Conservation (phyloP, 2,113 vertebrate genomes). For the Regulus satrapa region DNA sequence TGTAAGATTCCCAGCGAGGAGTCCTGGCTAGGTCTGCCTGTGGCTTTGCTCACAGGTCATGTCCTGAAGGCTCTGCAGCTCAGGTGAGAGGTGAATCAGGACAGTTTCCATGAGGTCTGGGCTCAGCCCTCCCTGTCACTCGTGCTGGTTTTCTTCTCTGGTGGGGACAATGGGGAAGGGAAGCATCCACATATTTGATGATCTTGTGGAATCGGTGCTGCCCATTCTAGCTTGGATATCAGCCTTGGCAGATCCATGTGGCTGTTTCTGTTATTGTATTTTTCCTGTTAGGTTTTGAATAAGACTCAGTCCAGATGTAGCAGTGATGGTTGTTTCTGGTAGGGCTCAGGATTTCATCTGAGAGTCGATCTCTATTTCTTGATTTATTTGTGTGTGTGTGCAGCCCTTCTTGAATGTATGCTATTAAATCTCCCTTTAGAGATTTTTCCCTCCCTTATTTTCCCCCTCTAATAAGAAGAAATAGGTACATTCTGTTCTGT, state of each 20-base stretch:
- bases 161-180: not conserved
- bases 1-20: not conserved
- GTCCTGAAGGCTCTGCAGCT: not conserved
- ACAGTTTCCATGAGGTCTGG: not conserved
- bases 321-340: not conserved
- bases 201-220: not conserved
- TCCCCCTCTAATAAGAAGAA: slow-evolving; percentile 25
- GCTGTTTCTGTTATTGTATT: not conserved
- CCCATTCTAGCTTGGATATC: not conserved
- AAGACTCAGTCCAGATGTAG: not conserved
- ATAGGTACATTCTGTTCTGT: slow-evolving; percentile 46
- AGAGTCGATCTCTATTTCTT: not conserved
- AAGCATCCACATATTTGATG: not conserved
- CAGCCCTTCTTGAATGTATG: not conserved
- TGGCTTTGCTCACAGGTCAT: not conserved
- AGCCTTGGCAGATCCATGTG: not conserved
- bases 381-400: not conserved
- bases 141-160: fast-evolving
- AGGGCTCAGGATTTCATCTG: not conserved
- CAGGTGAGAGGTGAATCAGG: not conserved
- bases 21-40: not conserved
- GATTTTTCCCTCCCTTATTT: not conserved
- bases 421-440: not conserved
- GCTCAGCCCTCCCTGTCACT: not conserved
- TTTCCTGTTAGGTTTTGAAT: not conserved